These are phyloP conservation scores for Laothoe populi DNA, from an alignment of 2,888 invertebrate species.

Conservation along the genomic window DNA sequence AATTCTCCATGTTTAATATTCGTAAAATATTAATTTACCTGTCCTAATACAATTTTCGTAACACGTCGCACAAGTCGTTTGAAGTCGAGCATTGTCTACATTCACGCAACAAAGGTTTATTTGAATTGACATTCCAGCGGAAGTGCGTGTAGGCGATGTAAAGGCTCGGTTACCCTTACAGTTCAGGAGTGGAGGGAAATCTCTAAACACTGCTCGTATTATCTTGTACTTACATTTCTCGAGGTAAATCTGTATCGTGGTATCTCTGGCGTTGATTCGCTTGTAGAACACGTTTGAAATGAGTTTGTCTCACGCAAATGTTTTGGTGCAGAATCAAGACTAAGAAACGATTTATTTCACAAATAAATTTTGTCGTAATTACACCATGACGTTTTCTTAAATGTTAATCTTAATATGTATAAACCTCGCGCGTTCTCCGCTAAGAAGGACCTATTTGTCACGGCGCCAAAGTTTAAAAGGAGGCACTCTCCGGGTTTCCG, in stretches of 20 bases:
- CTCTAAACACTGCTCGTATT: not conserved
- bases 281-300: not conserved
- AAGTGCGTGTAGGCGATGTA: conserved; percentile 7
- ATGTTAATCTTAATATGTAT: no score
- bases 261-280: not conserved
- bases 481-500: no score
- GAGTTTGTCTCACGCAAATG: no score
- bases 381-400: no score
- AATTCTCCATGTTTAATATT: not conserved
- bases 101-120: conserved; percentile 38
- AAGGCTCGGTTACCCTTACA: not conserved
- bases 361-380: no score
- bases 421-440: no score
- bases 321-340: no score
- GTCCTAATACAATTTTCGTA: conserved; percentile 14
- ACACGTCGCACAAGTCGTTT: conserved; percentile 12
- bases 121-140: conserved; percentile 39
- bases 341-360: no score
- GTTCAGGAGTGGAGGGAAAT: not conserved
- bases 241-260: not conserved
- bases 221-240: not conserved
- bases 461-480: no score
- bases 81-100: conserved; percentile 20
- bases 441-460: no score
- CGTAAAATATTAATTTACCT: not conserved